phyloP scores from a whole-genome alignment of 2,113 vertebrate genomes.

The Thryonomys swinderianus region DNA sequence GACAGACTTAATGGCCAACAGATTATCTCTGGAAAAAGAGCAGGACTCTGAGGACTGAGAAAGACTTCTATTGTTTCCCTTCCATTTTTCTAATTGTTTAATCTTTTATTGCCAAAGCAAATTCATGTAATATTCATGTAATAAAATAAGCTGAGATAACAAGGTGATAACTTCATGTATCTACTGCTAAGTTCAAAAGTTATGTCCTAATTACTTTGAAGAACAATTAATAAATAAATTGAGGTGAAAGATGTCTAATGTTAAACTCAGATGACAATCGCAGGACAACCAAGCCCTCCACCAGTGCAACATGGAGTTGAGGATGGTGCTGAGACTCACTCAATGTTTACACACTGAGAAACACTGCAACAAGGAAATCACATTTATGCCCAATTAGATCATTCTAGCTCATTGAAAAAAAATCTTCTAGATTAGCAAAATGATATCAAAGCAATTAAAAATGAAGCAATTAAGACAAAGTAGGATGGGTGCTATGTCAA shows the following conservation, averaged over 20 bases:
- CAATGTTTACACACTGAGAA: background rate
- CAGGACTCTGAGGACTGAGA: background rate
- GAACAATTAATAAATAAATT: background rate
- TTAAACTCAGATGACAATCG: background rate
- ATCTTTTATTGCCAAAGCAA: background rate
- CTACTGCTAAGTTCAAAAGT: background rate
- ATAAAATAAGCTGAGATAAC: background rate
- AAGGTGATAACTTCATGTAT: background rate
- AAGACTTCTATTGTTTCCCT: background rate
- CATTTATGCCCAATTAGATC: background rate
- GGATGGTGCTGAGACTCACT: background rate
- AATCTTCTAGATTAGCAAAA: slow-evolving; percentile 26
- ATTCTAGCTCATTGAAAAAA: background rate
- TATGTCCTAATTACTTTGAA: background rate
- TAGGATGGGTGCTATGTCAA: background rate
- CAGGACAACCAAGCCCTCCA: background rate
- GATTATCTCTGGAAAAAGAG: background rate
- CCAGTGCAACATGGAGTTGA: rapidly evolving
- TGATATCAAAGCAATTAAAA: background rate
- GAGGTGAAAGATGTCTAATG: background rate
- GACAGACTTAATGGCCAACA: rapidly evolving
- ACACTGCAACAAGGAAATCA: background rate
- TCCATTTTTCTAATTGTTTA: background rate
- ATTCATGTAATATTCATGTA: background rate
- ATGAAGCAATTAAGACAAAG: background rate